A percentile compares a stretch with the other conserved stretches of the same genome.
These are phyloP conservation scores for Chaetodon trifascialis DNA, from an alignment of 2,113 vertebrate genomes.

Conservation along the genomic window DNA sequence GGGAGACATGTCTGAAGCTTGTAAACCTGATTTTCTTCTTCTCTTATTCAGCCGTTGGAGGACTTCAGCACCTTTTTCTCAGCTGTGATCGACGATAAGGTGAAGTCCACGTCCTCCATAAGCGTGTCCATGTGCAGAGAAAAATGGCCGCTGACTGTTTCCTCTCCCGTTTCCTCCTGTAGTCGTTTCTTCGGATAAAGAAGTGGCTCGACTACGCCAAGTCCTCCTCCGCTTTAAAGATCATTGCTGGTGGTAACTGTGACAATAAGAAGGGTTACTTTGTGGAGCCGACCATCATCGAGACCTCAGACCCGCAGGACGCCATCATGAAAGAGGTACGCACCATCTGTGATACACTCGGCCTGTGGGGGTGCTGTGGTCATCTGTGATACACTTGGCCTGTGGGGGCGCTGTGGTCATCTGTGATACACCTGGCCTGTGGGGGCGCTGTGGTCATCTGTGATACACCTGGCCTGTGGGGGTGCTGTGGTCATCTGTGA, in stretches of 20 bases:
- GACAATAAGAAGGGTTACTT: conserved; percentile 89
- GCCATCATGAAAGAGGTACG: conserved; percentile 93
- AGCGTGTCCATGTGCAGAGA: too few relatives aligned
- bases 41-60: conserved; percentile 77
- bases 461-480: too few relatives aligned
- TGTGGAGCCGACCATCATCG: conserved; percentile 92
- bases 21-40: too few relatives aligned
- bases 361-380: too few relatives aligned
- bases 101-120: background rate
- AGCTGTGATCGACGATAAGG: conserved; percentile 95
- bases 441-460: too few relatives aligned
- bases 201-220: conserved; percentile 88
- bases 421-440: too few relatives aligned
- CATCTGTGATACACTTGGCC: too few relatives aligned
- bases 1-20: background rate
- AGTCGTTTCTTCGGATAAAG: conserved; percentile 92
- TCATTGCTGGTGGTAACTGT: conserved; percentile 91
- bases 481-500: too few relatives aligned
- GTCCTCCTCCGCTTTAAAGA: conserved; percentile 85
- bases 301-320: conserved; percentile 90
- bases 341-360: too few relatives aligned
- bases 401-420: too few relatives aligned
- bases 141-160: accelerated
- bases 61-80: conserved; percentile 91
- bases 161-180: background rate